phyloP scores from a whole-genome alignment of 2,113 vertebrate species.

The Okapia johnstoni region DNA sequence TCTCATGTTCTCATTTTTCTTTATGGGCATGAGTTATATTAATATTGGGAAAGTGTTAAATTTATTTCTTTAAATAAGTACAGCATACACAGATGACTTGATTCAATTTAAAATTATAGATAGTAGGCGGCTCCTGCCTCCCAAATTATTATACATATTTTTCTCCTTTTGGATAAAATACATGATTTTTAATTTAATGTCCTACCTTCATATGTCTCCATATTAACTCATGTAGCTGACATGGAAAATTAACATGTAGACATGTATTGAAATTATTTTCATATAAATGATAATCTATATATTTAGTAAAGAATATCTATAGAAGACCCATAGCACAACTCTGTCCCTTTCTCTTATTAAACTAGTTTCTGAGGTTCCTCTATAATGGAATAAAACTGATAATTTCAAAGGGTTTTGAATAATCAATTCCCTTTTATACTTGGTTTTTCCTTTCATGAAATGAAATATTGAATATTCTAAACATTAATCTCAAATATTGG shows the following conservation, averaged over 20 bases:
- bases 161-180: neutral
- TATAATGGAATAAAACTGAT: neutral
- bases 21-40: neutral
- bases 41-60: neutral
- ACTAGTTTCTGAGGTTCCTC: neutral
- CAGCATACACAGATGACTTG: neutral
- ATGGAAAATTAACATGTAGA: neutral
- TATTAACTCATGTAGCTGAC: neutral
- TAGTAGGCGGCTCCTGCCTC: neutral
- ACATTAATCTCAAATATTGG: slow-evolving; percentile 3
- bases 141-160: neutral
- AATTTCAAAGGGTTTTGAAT: neutral
- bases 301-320: neutral
- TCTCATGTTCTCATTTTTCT: neutral
- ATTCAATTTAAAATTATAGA: neutral
- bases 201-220: neutral
- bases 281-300: neutral
- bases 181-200: neutral
- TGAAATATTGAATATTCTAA: neutral
- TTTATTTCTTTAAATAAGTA: neutral
- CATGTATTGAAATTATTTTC: neutral
- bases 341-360: neutral
- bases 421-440: neutral
- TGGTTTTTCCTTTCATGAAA: neutral
- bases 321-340: neutral